Base-by-base conservation (phyloP, 2,888 invertebrate species). In the Tryphoninae sp. region DNA sequence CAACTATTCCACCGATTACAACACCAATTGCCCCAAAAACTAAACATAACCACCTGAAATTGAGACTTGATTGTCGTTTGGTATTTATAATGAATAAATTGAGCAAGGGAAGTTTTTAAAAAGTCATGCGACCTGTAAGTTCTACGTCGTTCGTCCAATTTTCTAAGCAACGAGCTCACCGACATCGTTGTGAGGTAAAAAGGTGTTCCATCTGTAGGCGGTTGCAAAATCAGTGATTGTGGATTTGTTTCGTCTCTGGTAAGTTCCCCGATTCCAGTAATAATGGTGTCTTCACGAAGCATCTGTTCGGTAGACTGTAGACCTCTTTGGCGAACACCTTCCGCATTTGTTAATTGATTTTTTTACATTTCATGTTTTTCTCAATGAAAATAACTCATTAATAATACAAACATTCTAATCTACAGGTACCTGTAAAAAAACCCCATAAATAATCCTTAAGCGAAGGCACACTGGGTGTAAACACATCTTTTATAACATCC, bases 301-400 rank as follows among this genome's bases (percentile, higher is more conserved):
- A 98, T 96, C 92, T 96, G 95, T 90, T 98, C 98, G 65, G 97
- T 97, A 6, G 96, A 96, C 91, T 98, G 97, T 23, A 97, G 92
- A 0, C 98, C 98, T 82, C 96, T 94, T 88, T 96, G 96, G 0
- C 96, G 93, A 19, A 97, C 95, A 19, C 97, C 97, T 86, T 86
- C 11, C 55, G 51, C 22, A 67, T 53, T 74, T 49, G 13, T n/a
- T 2, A 13, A 53, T 65, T 65, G 22, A 8, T 22, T 45, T 65
- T 45, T 40, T 62, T 40, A 16, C 16, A 26, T 6, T n/a, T n/a
- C 8, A 26, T 11, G 8, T 16, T 6, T 62, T 22, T 55, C 42
- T 58, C 22, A 6, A 59, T 33, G 33, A 6, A 6, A 33, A 33
- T 33, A 33, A 6, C 1, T 33, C 33, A 7, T 33, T 33, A 33